A percentile compares a stretch with the other conserved stretches of the same genome.
These are phyloP conservation scores for Harlomillsia oculata DNA, from an alignment of 1,140 invertebrate genomes.

Conservation along the genomic window DNA sequence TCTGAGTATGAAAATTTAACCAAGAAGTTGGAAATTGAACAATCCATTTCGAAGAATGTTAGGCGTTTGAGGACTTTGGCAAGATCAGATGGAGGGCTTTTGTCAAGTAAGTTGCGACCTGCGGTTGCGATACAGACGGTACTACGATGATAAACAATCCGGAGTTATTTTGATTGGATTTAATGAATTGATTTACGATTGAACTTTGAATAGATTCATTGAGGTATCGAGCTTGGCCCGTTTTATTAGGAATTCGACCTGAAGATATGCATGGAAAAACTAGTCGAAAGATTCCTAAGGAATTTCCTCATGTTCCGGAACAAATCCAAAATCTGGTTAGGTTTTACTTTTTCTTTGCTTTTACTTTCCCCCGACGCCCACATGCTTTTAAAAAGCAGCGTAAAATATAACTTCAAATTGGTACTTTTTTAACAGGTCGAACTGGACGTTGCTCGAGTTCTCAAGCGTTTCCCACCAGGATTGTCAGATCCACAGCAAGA, in stretches of 20 bases:
- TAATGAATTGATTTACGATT: background rate
- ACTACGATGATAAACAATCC: background rate
- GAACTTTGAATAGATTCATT: slow-evolving; percentile 20
- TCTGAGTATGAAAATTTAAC: slow-evolving; percentile 4
- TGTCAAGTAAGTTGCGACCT: slow-evolving; percentile 21
- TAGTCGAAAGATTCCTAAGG: background rate
- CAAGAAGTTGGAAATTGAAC: slow-evolving; percentile 24
- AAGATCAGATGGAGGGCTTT: slow-evolving; percentile 23
- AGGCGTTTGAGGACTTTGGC: slow-evolving; percentile 17
- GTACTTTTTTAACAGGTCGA: slow-evolving; percentile 15
- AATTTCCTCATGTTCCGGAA: slow-evolving; percentile 13
- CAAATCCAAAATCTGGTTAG: slow-evolving; percentile 28
- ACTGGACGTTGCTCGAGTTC: slow-evolving; percentile 30
- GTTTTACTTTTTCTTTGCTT: background rate
- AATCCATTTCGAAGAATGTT: slow-evolving; percentile 3
- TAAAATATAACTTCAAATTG: too few relatives aligned
- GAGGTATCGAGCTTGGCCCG: slow-evolving; percentile 27
- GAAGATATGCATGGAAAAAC: slow-evolving; percentile 14
- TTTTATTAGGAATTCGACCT: slow-evolving; percentile 23
- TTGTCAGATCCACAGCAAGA: slow-evolving; percentile 34
- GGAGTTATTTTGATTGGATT: background rate
- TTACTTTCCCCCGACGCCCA: too few relatives aligned
- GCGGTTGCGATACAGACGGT: background rate
- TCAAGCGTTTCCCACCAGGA: slow-evolving; percentile 33
- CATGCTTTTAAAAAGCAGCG: too few relatives aligned